A percentile compares a stretch with the other conserved stretches of the same genome.
Evolutionary conservation across 2,797 vertebrate genomes (phyloP).

Genomic region (Ibycter americanus): DNA sequence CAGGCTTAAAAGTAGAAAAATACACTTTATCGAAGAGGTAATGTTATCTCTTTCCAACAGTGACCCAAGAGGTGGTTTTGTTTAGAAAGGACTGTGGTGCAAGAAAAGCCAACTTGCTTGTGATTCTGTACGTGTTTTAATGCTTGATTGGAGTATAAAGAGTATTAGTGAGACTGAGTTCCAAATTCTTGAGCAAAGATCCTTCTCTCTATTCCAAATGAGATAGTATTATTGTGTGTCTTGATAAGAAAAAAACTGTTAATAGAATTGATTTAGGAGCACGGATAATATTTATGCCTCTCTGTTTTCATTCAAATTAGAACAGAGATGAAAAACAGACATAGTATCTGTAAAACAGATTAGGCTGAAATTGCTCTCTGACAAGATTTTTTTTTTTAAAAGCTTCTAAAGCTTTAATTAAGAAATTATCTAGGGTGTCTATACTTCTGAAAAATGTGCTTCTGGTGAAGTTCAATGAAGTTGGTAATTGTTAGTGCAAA

Average conservation of each 20-base stretch:
- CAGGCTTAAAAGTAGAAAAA: background rate
- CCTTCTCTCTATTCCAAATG: background rate
- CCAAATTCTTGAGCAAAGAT: conserved; percentile 14
- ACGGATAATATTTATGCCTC: conserved; percentile 42
- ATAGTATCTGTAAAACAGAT: conserved; percentile 12
- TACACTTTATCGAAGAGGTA: background rate
- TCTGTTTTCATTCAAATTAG: conserved; percentile 49
- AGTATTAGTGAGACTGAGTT: background rate
- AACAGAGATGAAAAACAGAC: conserved; percentile 27
- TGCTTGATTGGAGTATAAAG: background rate
- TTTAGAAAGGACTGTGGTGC: background rate
- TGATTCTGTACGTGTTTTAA: background rate
- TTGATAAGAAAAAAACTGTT: conserved; percentile 40
- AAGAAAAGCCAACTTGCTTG: background rate
- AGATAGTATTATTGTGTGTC: conserved; percentile 16
- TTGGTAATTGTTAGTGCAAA: background rate
- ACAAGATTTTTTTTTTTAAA: conserved; percentile 45
- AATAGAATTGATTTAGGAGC: conserved; percentile 29
- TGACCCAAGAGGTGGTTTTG: background rate
- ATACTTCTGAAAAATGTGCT: conserved; percentile 30
- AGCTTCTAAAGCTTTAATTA: conserved; percentile 63
- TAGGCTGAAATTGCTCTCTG: conserved; percentile 37
- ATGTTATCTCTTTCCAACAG: background rate
- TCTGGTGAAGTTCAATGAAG: conserved; percentile 12
- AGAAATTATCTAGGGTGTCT: conserved; percentile 38